Evolutionary conservation across 1,140 invertebrate genomes (phyloP).

Genomic region (Wiebesia pumilae): DNA sequence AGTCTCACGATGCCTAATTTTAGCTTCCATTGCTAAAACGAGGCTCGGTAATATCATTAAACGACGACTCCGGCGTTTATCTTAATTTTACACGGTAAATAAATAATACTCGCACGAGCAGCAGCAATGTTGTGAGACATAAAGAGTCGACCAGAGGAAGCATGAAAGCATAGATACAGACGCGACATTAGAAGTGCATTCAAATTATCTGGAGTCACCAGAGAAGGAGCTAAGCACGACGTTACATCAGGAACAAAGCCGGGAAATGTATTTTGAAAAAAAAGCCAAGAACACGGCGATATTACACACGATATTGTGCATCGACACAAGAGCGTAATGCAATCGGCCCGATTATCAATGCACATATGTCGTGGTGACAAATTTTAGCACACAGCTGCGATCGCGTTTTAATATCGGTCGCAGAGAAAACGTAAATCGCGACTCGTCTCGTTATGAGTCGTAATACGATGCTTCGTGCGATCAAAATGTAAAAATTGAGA

Average conservation of each 20-base stretch:
- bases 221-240: neutral
- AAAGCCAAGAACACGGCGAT: neutral
- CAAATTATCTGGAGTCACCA: neutral
- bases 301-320: neutral
- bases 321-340: neutral
- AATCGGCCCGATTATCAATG: neutral
- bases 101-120: neutral
- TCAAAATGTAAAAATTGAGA: constrained; percentile 17
- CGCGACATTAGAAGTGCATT: neutral
- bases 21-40: neutral
- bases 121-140: neutral
- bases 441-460: neutral
- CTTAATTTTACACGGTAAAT: neutral
- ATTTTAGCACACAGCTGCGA: neutral
- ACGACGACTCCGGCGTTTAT: neutral
- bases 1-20: neutral
- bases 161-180: neutral
- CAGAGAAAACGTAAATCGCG: neutral
- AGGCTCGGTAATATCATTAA: no score
- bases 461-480: neutral
- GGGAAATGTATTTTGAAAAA: neutral
- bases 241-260: neutral
- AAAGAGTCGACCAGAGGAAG: neutral
- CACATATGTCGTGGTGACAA: neutral
- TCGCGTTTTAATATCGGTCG: neutral